phyloP scores from a whole-genome alignment of 2,888 invertebrate genomes.

The Patella depressa region DNA sequence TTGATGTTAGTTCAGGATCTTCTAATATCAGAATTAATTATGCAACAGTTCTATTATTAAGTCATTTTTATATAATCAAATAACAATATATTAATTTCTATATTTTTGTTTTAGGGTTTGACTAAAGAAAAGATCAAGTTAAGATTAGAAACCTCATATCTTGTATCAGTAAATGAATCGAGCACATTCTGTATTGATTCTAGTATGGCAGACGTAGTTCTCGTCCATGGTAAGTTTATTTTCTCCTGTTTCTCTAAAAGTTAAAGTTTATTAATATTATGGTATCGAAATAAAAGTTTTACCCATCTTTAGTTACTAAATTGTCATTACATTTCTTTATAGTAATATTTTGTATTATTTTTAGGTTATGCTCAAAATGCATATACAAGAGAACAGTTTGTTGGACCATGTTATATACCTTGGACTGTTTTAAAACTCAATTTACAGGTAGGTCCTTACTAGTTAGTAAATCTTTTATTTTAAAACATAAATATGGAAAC shows the following conservation, averaged over 20 bases:
- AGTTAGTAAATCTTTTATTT: no score
- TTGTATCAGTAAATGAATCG: slow-evolving; percentile 70
- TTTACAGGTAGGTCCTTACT: slow-evolving; percentile 45
- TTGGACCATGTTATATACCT: slow-evolving; percentile 77
- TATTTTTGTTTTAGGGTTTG: slow-evolving; percentile 73
- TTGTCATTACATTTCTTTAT: not conserved
- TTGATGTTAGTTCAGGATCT: no score
- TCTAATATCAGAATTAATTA: no score
- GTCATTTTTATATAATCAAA: no score
- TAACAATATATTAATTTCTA: not conserved
- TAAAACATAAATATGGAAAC: no score
- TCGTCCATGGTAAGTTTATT: slow-evolving; percentile 74
- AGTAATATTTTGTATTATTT: not conserved
- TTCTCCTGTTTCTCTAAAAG: not conserved
- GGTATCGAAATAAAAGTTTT: no score
- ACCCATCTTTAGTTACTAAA: no score
- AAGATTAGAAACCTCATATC: slow-evolving; percentile 75
- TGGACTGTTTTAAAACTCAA: slow-evolving; percentile 71
- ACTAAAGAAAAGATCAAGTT: slow-evolving; percentile 75
- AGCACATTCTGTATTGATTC: slow-evolving; percentile 46
- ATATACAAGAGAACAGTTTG: slow-evolving; percentile 75
- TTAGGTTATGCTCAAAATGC: slow-evolving; percentile 73
- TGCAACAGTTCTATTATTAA: no score
- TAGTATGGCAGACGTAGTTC: slow-evolving; percentile 75
- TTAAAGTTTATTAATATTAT: no score